phyloP scores from a whole-genome alignment of 30 jellyfish, hydroid and myxozoan species.

The Pseudorhiza aurosa region DNA sequence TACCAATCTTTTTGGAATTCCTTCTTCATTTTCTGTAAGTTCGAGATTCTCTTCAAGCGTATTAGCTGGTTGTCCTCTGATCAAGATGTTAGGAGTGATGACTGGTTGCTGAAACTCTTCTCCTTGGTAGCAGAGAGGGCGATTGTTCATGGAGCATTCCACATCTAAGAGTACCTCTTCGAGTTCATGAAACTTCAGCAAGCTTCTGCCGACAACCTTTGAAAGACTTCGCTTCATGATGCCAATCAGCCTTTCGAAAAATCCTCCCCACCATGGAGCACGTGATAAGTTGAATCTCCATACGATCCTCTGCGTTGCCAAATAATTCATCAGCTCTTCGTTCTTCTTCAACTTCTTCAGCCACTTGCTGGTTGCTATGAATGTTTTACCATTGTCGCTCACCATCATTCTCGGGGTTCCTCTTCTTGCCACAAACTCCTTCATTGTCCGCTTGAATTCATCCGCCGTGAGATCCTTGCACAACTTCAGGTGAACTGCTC shows the following conservation, averaged over 20 bases:
- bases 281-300: conserved; percentile 59
- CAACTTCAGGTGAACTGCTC: conserved; percentile 40
- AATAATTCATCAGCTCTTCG: conserved; percentile 22
- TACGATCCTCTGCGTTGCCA: conserved; percentile 49
- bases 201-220: conserved; percentile 26
- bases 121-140: conserved; percentile 61
- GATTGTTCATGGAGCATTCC: conserved; percentile 56
- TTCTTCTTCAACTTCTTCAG: conserved; percentile 26
- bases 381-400: conserved; percentile 54
- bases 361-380: conserved; percentile 40
- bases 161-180: conserved; percentile 50
- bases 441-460: conserved; percentile 30
- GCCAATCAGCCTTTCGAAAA: conserved; percentile 48
- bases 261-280: conserved; percentile 72
- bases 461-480: conserved; percentile 10
- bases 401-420: conserved; percentile 38
- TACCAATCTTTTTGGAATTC: background rate
- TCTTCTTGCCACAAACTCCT: conserved; percentile 48
- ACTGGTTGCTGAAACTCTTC: conserved; percentile 45
- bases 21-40: background rate
- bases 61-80: conserved; percentile 16
- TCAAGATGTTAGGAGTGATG: conserved; percentile 38
- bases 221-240: conserved; percentile 50
- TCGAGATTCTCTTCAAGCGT: conserved; percentile 36
- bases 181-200: conserved; percentile 44